Conservation (phyloP, 2,888 invertebrate genomes). For the Scrobipalpa costella region DNA sequence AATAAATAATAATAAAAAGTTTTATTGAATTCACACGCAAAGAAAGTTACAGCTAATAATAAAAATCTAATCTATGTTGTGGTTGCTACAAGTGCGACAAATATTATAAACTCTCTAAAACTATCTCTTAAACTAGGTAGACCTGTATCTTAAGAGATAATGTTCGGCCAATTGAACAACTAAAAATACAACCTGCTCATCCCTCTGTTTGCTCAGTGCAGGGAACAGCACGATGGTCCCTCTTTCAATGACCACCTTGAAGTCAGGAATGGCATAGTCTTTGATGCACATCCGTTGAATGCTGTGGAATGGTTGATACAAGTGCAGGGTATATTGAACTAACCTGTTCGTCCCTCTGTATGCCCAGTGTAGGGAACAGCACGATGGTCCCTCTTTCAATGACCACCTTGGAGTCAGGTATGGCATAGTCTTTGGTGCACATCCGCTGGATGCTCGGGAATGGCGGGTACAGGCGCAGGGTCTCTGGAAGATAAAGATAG, state of each 20-base stretch:
- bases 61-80: too few species aligned
- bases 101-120: too few species aligned
- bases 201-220: conserved; percentile 68
- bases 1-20: too few species aligned
- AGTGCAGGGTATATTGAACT: conserved; percentile 52
- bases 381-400: conserved; percentile 67
- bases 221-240: conserved; percentile 72
- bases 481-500: conserved; percentile 53
- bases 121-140: too few species aligned
- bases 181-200: conserved; percentile 72
- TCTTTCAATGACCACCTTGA: conserved; percentile 50
- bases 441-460: conserved; percentile 72
- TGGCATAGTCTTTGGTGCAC: conserved; percentile 66
- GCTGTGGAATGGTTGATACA: conserved; percentile 73
- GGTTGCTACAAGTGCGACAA: too few species aligned
- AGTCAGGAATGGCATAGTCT: conserved; percentile 63
- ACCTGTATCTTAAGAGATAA: too few species aligned
- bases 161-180: too few species aligned
- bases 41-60: too few species aligned
- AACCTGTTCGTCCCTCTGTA: conserved; percentile 72
- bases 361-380: conserved; percentile 68
- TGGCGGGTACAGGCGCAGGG: conserved; percentile 69
- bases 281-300: conserved; percentile 72
- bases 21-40: too few species aligned
- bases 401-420: conserved; percentile 53